Evolutionary conservation across 2,797 vertebrate species (phyloP), one percentile per base, ranked within the genome.

Genomic region (Phrynocephalus vlangalii): DNA sequence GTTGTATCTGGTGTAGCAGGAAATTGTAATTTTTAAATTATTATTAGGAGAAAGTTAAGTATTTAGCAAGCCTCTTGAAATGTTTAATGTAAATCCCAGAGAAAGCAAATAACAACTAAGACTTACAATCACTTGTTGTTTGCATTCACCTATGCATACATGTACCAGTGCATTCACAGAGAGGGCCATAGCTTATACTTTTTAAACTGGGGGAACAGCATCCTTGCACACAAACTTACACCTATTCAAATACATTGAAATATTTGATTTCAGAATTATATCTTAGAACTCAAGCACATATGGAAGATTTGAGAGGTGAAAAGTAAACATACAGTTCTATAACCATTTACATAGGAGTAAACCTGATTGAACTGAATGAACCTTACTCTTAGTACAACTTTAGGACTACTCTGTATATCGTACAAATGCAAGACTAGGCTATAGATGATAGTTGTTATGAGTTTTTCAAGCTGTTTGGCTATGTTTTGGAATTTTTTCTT

Each of bases 21-120:
- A 48, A 73, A 30, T 48, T 60, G 24, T 48, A 30, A n/a, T 26
- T 26, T 22, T 70, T 48, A 50, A 68, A 22, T 87, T 72, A 50
- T 73, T 76, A 85, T 70, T 89, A 44, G 82, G 30, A 3, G 72
- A 82, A 84, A 22, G 0, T 67, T 44, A 66, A 88, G 72, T 76
- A 93, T 93, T 93, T 66, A 94, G 90, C 75, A 91, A 88, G 93
- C 88, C 93, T 91, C 68, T 83, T 85, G 72, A n/a, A 87, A 83
- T 83, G 93, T 70, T 90, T 90, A 95, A 92, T 72, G 28, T 93
- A 91, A 83, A 92, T 90, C 79, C 88, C 83, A 73, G 70, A 88
- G 89, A 92, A 94, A 88, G 86, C 91, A 88, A 94, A 84, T 90
- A 89, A 88, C 79, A 78, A 15, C 33, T 77, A 1, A 73, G 1